Base-by-base conservation (phyloP, 2,113 vertebrate genomes). In the Alaudala cheleensis region DNA sequence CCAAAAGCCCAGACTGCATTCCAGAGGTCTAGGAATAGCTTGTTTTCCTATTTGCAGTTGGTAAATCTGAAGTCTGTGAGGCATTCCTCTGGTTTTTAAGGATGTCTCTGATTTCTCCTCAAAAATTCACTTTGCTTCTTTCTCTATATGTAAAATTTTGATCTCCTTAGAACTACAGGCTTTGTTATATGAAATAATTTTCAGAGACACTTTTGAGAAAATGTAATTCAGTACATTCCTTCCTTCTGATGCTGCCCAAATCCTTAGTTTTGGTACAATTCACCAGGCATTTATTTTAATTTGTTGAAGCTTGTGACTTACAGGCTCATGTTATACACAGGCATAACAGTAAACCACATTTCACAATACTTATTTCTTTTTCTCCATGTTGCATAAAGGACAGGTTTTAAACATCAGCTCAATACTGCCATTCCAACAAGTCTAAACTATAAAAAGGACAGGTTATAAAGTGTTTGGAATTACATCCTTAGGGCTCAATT, bases 11-110 rank as follows among this genome's bases (percentile, higher is more conserved):
- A 96, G 94, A 93, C 81, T 86, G 81, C 93, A 97, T 97, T 91
- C 97, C 97, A 97, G 96, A 95, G 88, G 95, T 96, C 96, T 96
- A 97, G 95, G 95, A 97, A 98, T 84, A 97, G 90, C 80, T 92
- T 93, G 95, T 95, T 97, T 97, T 95, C 86, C 91, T 96, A 94
- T 95, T 97, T 97, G 90, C 86, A 94, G 60, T 92, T 86, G 88
- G 95, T 93, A 90, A 90, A 95, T 89, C 74, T 95, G 86, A 97
- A 92, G 86, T 90, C 93, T 92, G 83, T 64, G 91, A 97, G 66
- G 95, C 94, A 83, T 94, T 97, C 93, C 90, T 96, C 92, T 89
- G 81, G 73, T 92, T 94, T 91, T 95, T 86, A 95, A 92, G 89
- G 77, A 96, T 87, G 83, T 89, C 72, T 97, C 92, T 9, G 0